phyloP scores from a whole-genome alignment of 2,113 vertebrate genomes.

The Cryptoleucopteryx plumbea region DNA sequence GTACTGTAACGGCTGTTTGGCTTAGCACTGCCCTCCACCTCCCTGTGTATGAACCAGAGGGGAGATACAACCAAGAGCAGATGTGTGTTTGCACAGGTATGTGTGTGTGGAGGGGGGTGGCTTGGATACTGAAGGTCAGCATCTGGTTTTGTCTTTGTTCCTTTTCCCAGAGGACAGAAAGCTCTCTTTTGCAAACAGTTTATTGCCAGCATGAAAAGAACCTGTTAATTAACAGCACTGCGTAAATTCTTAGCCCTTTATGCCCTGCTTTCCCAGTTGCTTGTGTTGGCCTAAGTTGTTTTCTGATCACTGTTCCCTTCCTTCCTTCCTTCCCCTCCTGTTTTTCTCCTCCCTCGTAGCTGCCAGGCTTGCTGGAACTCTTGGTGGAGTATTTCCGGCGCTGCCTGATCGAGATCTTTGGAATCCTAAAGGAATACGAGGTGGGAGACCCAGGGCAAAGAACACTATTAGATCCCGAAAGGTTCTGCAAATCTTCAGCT shows the following conservation, averaged over 20 bases:
- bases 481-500: conserved; percentile 77
- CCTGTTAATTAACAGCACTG: neutral
- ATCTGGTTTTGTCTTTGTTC: neutral
- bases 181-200: neutral
- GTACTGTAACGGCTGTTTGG: neutral
- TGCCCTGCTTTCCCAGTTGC: neutral
- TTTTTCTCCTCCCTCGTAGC: conserved; percentile 67
- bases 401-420: conserved; percentile 98
- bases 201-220: neutral
- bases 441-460: conserved; percentile 96
- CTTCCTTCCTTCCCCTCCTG: conserved; percentile 7
- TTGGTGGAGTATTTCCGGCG: conserved; percentile 97
- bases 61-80: neutral
- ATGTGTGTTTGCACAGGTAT: neutral
- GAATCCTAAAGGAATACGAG: conserved; percentile 96
- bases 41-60: neutral
- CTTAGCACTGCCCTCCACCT: neutral
- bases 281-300: neutral
- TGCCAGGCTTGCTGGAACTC: conserved; percentile 94
- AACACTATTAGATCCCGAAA: conserved; percentile 89
- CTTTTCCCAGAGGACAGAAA: neutral
- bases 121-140: neutral
- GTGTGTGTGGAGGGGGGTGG: neutral
- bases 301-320: conserved; percentile 13
- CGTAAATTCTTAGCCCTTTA: neutral